Evolutionary conservation across 2,797 vertebrate genomes (phyloP).

Genomic region (Spea hammondii): DNA sequence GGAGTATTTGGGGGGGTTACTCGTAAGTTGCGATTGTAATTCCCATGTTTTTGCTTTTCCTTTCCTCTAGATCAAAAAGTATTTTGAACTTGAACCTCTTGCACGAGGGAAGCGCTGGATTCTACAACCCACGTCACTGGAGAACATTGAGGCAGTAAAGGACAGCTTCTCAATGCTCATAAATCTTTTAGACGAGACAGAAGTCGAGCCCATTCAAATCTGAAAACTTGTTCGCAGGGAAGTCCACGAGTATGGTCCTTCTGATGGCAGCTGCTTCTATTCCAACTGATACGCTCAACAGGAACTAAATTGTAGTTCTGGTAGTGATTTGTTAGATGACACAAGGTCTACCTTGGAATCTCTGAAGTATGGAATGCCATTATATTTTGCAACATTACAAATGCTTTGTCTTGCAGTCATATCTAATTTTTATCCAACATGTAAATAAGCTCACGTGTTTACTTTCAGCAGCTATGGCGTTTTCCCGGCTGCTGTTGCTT

Average conservation of each 20-base stretch:
- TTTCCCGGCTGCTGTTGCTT: not conserved
- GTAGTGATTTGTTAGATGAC: not conserved
- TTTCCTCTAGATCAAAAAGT: slow-evolving; percentile 85
- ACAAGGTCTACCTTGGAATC: not conserved
- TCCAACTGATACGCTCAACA: not conserved
- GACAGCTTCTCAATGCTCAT: slow-evolving; percentile 92
- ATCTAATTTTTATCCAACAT: not conserved
- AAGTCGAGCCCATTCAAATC: slow-evolving; percentile 84
- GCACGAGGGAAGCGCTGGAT: slow-evolving; percentile 94
- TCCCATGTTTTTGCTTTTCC: not conserved
- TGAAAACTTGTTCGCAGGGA: slow-evolving; percentile 66
- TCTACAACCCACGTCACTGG: slow-evolving; percentile 84
- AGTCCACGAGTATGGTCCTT: slow-evolving; percentile 43
- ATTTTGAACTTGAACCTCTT: slow-evolving; percentile 95
- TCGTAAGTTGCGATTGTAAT: too few species aligned
- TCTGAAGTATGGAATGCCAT: not conserved
- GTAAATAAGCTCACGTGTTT: slow-evolving; percentile 8
- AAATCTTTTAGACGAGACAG: slow-evolving; percentile 88
- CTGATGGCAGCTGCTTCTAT: slow-evolving; percentile 2
- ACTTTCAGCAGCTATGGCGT: slow-evolving; percentile 13
- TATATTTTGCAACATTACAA: slow-evolving; percentile 27
- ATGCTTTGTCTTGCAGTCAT: not conserved
- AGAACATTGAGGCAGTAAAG: slow-evolving; percentile 86
- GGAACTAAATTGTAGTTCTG: not conserved
- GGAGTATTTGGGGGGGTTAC: too few species aligned